Conservation (phyloP, 2,797 vertebrate species). For the Acropternis orthonyx region DNA sequence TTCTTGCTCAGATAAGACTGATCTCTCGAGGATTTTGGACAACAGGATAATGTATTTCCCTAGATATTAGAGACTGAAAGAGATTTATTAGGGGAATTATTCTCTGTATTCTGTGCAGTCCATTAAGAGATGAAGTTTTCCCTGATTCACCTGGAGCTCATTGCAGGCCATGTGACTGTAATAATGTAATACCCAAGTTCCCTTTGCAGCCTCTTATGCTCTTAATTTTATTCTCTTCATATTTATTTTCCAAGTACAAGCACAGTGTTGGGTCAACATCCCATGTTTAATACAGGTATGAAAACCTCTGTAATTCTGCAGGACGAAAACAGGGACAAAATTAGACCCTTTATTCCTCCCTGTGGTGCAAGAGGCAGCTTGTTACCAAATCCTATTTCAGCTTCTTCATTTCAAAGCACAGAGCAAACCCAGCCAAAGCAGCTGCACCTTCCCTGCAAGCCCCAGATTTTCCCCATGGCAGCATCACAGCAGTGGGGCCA, state of each 20-base stretch:
- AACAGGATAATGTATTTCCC: not conserved
- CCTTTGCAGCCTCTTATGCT: not conserved
- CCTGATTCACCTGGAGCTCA: not conserved
- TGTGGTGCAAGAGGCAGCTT: not conserved
- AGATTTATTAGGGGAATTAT: conserved; percentile 21
- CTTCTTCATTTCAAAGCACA: not conserved
- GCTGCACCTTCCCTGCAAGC: not conserved
- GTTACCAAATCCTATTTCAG: not conserved
- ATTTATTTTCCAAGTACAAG: not conserved
- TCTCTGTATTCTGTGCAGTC: not conserved
- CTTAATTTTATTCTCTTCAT: not conserved
- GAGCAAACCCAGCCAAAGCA: not conserved
- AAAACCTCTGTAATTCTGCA: not conserved
- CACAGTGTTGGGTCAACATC: not conserved
- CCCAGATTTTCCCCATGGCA: not conserved
- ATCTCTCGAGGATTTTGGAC: not conserved
- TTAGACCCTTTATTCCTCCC: not conserved
- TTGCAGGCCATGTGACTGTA: not conserved
- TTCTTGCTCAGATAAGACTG: not conserved
- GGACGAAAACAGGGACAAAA: not conserved
- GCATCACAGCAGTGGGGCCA: not conserved
- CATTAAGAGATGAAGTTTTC: conserved; percentile 11
- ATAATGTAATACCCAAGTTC: not conserved
- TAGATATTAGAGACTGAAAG: not conserved
- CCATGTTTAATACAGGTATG: not conserved